Conservation (phyloP, 2,888 invertebrate genomes). For the Arge pagana region DNA sequence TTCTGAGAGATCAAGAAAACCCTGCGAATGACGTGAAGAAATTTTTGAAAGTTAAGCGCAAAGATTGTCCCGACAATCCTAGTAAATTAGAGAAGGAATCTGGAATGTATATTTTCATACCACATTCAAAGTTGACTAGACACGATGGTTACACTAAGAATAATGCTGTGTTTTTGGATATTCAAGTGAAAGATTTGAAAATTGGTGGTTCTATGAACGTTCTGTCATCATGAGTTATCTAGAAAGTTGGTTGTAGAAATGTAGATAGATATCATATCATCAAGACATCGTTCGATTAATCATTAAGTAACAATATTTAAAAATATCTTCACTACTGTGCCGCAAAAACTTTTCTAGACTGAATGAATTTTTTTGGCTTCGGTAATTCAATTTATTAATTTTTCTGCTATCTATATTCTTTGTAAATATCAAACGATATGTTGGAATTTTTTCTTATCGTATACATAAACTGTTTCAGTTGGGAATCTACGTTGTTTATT, state of each 20-base stretch:
- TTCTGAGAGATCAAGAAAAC: conserved; percentile 67
- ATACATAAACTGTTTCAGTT: too few species aligned
- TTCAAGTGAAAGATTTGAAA: conserved; percentile 52
- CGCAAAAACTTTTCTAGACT: too few species aligned
- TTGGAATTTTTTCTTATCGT: conserved; percentile 25
- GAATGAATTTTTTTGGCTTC: too few species aligned
- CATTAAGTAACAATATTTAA: too few species aligned
- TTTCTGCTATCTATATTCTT: too few species aligned
- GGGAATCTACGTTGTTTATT: conserved; percentile 82
- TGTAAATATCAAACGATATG: conserved; percentile 2
- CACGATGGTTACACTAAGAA: conserved; percentile 64
- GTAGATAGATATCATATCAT: too few species aligned
- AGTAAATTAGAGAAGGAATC: conserved; percentile 37
- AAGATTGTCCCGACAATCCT: conserved; percentile 25
- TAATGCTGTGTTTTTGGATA: conserved; percentile 67
- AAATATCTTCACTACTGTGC: too few species aligned
- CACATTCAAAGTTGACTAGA: conserved; percentile 67
- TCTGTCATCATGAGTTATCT: conserved; percentile 7
- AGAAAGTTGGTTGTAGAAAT: too few species aligned
- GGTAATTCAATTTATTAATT: too few species aligned
- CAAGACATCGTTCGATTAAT: too few species aligned
- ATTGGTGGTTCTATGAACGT: conserved; percentile 14
- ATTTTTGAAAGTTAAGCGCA: conserved; percentile 41
- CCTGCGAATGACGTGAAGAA: conserved; percentile 59
- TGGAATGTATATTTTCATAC: conserved; percentile 66